Evolutionary conservation across 2,888 invertebrate species (phyloP).

Genomic region (Ectobius pallidus): DNA sequence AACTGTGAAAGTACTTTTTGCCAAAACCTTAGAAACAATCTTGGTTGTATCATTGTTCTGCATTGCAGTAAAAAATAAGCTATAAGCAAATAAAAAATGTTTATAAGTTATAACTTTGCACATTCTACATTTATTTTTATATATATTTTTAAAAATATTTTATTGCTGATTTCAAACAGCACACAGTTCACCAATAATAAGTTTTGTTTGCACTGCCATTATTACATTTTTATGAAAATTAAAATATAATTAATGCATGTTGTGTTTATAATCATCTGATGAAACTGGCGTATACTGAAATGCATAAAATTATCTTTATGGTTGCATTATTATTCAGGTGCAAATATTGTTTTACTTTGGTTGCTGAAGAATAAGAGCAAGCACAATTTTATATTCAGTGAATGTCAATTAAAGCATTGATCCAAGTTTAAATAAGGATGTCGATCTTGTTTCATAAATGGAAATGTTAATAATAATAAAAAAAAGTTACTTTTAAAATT

Average conservation of each 20-base stretch:
- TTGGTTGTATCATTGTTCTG: not conserved
- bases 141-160: constrained; percentile 8
- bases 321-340: too few relatives aligned
- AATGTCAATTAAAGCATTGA: not conserved
- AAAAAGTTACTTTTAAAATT: too few relatives aligned
- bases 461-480: too few relatives aligned
- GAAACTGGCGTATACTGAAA: not conserved
- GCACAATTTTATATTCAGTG: not conserved
- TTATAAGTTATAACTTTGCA: not conserved
- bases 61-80: not conserved
- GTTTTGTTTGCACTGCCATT: constrained; percentile 27
- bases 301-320: not conserved
- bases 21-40: not conserved
- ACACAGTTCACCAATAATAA: constrained; percentile 2
- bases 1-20: not conserved
- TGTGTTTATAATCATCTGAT: not conserved
- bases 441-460: not conserved
- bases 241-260: not conserved
- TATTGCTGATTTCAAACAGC: not conserved
- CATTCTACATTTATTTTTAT: not conserved
- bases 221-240: not conserved
- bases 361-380: not conserved
- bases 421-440: constrained; percentile 9
- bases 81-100: not conserved
- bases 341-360: not conserved